Evolutionary conservation across 2,888 invertebrate species (phyloP), one percentile per base, ranked within the genome.

Genomic region (Rhopalosiphum nymphaeae): DNA sequence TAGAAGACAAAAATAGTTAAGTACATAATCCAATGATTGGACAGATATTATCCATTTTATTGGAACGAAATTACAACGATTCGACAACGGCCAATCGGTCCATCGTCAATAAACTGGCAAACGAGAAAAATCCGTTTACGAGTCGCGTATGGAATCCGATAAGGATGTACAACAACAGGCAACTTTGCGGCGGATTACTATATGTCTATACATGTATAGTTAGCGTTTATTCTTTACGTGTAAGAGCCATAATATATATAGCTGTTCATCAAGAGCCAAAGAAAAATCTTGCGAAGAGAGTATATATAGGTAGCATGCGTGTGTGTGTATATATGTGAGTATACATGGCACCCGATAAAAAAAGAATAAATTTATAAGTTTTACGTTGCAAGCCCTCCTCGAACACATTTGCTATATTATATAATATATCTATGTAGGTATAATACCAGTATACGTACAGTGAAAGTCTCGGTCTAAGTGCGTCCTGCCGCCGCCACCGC

Each of bases 41-140:
- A 89, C 29, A 29, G 78, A 78, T 42, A 78, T 36, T 78, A 78
- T 42, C 78, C 36, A 78, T 78, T 78, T 78, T 78, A 78, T 78
- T 78, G 46, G 78, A 49, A 36, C 21, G 49, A 78, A 91, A 91
- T 78, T 91, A 56, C 91, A 26, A 21, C 84, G 42, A 53, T 61
- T 89, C 49, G 84, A 53, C 67, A 25, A 78, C 49, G 67, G 36
- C 53, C 56, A 56, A 78, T 78, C 56, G 89, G 89, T 42, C 78
- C 91, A 91, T 84, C 84, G 84, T 91, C 91, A 78, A 78, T 78
- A 91, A 91, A 56, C 11, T n/a, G 61, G 16, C 26, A 42, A 36
- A 78, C 91, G 61, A n/a, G 91, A 91, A 29, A 91, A 84, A 91
- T 57, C 85, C 44, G 85, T 91, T 85, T 85, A 85, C 56, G n/a